Conservation (phyloP, 1,140 invertebrate genomes). For the Aethina tumida region DNA sequence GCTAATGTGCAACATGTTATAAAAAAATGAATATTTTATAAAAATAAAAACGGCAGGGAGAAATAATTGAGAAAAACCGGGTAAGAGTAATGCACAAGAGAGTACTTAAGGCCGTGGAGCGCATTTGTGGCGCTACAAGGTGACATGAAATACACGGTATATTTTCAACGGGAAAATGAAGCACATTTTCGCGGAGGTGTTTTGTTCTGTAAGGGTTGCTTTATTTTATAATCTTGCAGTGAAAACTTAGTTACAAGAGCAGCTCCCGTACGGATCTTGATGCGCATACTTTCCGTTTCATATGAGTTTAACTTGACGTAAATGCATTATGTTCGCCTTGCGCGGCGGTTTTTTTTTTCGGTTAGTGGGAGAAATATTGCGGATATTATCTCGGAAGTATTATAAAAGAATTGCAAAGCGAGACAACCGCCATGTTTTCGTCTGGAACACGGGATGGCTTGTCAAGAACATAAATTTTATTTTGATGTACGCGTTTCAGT, state of each 20-base stretch:
- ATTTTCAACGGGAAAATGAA: conserved; percentile 14
- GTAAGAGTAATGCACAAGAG: conserved; percentile 11
- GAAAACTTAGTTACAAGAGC: conserved; percentile 1
- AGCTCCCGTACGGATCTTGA: conserved; percentile 1
- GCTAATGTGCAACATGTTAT: conserved; percentile 11
- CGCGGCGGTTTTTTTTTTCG: too few relatives aligned
- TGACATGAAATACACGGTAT: conserved; percentile 12
- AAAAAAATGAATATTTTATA: conserved; percentile 12
- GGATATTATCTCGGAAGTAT: too few relatives aligned
- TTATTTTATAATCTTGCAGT: conserved; percentile 8
- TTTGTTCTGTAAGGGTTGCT: conserved; percentile 10
- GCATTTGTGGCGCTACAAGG: conserved; percentile 10
- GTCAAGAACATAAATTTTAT: too few relatives aligned
- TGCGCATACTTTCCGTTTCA: background rate
- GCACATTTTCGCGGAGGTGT: conserved; percentile 7
- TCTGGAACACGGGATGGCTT: too few relatives aligned
- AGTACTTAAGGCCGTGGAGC: conserved; percentile 12
- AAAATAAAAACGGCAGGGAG: conserved; percentile 6
- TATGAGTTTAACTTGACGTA: background rate
- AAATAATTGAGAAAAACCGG: conserved; percentile 10
- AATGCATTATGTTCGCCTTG: background rate
- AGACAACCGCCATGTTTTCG: too few relatives aligned
- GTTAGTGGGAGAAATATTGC: too few relatives aligned
- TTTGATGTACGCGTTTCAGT: too few relatives aligned
- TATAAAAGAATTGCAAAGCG: too few relatives aligned